Conservation (phyloP, 2,113 vertebrate species). For the Todiramphus saurophagus region DNA sequence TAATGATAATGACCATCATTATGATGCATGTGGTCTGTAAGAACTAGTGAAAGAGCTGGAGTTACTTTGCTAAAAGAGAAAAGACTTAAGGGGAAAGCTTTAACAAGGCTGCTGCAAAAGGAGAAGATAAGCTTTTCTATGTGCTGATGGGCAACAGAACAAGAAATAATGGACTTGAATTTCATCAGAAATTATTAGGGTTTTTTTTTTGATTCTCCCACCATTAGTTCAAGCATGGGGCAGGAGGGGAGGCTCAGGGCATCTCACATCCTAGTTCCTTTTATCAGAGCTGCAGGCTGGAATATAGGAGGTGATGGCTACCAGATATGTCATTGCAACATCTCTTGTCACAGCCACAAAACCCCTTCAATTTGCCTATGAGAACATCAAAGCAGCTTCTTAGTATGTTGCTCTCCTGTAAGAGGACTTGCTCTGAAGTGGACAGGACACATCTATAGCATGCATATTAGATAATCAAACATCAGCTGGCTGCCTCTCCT, state of each 20-base stretch:
- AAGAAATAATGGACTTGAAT: background rate
- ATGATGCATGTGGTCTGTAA: background rate
- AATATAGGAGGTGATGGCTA: background rate
- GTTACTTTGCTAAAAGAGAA: background rate
- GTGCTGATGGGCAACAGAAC: background rate
- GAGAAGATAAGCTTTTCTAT: background rate
- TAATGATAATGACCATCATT: too few species aligned
- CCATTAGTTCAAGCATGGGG: background rate
- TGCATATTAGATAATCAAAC: background rate
- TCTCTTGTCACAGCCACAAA: background rate
- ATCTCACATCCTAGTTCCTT: background rate
- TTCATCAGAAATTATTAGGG: fast-evolving
- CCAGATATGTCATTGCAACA: background rate
- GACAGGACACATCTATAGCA: background rate
- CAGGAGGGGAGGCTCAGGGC: background rate
- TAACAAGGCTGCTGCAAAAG: background rate
- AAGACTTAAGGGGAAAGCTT: background rate
- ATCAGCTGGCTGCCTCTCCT: background rate
- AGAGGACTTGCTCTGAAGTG: background rate
- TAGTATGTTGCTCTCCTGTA: background rate
- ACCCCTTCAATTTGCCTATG: background rate
- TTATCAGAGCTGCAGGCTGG: background rate
- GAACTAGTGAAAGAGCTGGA: background rate
- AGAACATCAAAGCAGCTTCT: background rate
- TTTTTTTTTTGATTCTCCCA: background rate